Evolutionary conservation across 2,888 invertebrate genomes (phyloP), one percentile per base, ranked within the genome.

Genomic region (Rhingia rostrata): DNA sequence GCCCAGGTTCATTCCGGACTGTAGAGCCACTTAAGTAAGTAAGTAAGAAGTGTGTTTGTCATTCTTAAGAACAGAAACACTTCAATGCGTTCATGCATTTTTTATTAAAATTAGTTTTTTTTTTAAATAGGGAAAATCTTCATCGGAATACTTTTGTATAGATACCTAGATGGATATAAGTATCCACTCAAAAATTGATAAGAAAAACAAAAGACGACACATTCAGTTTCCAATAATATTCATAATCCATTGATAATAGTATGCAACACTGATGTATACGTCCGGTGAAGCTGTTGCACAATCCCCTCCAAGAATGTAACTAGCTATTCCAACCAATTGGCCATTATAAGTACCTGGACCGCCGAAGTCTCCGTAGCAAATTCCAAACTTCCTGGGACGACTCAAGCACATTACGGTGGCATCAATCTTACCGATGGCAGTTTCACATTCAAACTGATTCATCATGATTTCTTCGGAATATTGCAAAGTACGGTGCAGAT

Each of bases 201-300:
- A 7, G n/a, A 41, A 41, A 41, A 1, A 22, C 22, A 22, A 22
- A 22, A 2, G 22, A 22, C 22, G 22, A 22, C 4, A 41, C 4
- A 37, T 54, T 58, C 66, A 75, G 14, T 53, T 2, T 6, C 60
- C 47, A 37, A 77, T 86, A 30, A 75, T 69, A n/a, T 49, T 30
- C 37, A 84, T 64, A 49, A 90, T 89, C 90, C 90, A 90, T 4
- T 85, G 30, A 3, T 69, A n/a, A 39, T 88, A 91, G 86, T 87
- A 88, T 3, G 87, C 56, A 39, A 88, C 82, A 33, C 87, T 89
- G 5, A 86, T 86, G 47, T 88, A 86, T 0, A 90, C 86, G 86
- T 91, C 91, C 14, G 91, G 90, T 45, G 86, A 88, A 14, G 80
- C 79, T 33, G 89, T 89, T 66, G 89, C 91, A 54, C 91, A 89